phyloP scores from a whole-genome alignment of 2,888 invertebrate species.

The Cryptocheilus praepositus region DNA sequence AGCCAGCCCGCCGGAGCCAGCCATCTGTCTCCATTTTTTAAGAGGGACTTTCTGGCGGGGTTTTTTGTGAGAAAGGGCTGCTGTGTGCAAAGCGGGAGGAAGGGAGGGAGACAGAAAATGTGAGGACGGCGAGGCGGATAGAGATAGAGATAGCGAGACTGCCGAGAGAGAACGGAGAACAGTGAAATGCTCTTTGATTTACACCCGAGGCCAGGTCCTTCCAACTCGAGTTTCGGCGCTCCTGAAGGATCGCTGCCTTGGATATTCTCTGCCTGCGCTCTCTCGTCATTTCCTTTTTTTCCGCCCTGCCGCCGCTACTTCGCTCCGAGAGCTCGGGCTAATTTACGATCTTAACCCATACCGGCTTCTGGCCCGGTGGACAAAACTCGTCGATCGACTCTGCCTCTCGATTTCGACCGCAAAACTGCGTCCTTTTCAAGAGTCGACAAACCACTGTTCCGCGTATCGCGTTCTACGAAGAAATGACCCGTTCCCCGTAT shows the following conservation, averaged over 20 bases:
- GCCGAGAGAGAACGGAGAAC: slow-evolving; percentile 12
- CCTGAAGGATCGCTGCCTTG: slow-evolving; percentile 16
- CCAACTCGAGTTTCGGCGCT: slow-evolving; percentile 35
- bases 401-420: no score
- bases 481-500: no score
- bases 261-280: slow-evolving; percentile 18
- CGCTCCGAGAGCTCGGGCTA: slow-evolving; percentile 25
- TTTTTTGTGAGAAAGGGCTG: background rate
- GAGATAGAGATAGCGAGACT: no score
- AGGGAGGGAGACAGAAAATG: background rate
- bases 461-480: no score
- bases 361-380: slow-evolving; percentile 2
- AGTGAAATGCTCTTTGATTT: slow-evolving; percentile 23
- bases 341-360: slow-evolving; percentile 26
- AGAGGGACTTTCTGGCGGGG: slow-evolving; percentile 6
- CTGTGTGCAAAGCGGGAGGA: background rate
- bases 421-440: no score
- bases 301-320: slow-evolving; percentile 15
- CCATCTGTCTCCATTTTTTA: slow-evolving; percentile 10
- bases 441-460: no score
- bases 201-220: slow-evolving; percentile 14
- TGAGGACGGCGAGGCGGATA: no score
- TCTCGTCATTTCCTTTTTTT: slow-evolving; percentile 8
- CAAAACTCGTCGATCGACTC: no score
- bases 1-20: background rate